Percentiles rank a stretch among this genome's conserved stretches.
Evolutionary conservation across 2,797 vertebrate species (phyloP).

Genomic region (Pseudomugil tenellus): DNA sequence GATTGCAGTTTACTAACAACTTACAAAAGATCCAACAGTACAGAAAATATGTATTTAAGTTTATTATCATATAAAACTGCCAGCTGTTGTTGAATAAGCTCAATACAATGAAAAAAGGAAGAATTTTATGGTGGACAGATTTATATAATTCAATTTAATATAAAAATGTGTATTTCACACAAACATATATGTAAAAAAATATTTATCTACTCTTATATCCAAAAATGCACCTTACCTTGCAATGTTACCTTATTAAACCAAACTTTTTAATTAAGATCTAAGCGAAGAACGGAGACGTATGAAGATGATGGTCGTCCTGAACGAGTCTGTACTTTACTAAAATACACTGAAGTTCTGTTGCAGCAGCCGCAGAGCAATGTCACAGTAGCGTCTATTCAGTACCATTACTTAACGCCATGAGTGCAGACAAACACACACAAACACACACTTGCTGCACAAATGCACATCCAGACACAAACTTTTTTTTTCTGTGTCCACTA

Average conservation of each 20-base stretch:
- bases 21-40: not conserved
- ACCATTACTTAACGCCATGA: constrained; percentile 23
- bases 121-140: not conserved
- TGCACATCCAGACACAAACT: constrained; percentile 20
- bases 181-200: not conserved
- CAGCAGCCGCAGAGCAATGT: constrained; percentile 14
- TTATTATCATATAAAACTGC: not conserved
- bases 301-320: not conserved
- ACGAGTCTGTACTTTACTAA: not conserved
- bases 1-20: not conserved
- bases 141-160: too few relatives aligned
- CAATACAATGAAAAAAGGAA: not conserved
- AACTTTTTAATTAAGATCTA: not conserved
- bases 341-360: constrained; percentile 11
- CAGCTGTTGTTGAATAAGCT: too few relatives aligned
- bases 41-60: not conserved
- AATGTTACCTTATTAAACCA: not conserved
- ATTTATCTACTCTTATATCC: not conserved
- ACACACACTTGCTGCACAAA: constrained; percentile 15
- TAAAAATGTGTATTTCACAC: not conserved
- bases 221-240: not conserved
- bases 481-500: constrained; percentile 16
- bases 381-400: constrained; percentile 51
- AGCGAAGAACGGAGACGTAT: not conserved
- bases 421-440: too few relatives aligned